Evolutionary conservation across 2,888 invertebrate species (phyloP).

Genomic region (Mylabris sibirica): DNA sequence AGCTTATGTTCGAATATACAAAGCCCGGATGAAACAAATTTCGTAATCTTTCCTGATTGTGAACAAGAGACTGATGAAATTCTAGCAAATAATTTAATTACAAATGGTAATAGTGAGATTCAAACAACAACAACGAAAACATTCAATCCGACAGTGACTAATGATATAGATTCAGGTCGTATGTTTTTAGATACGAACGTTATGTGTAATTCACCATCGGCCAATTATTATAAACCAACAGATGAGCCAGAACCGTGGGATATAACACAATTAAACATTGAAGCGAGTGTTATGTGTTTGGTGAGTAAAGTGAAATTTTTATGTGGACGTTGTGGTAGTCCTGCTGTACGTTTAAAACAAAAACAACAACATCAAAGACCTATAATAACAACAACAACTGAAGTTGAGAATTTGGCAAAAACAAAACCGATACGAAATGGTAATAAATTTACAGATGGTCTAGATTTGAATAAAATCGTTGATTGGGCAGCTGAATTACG

Average conservation of each 20-base stretch:
- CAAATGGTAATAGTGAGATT: constrained; percentile 3
- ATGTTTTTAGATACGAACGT: constrained; percentile 65
- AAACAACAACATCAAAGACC: constrained; percentile 47
- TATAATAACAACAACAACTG: not conserved
- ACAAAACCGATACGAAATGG: constrained; percentile 68
- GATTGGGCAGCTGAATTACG: constrained; percentile 81
- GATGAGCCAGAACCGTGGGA: constrained; percentile 88
- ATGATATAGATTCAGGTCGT: constrained; percentile 52
- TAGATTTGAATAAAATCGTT: constrained; percentile 72
- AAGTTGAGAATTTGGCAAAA: constrained; percentile 57
- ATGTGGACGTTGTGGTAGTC: constrained; percentile 77
- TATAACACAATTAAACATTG: constrained; percentile 83
- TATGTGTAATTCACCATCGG: constrained; percentile 69
- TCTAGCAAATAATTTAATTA: constrained; percentile 13
- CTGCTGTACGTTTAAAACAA: constrained; percentile 72
- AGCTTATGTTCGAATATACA: constrained; percentile 54
- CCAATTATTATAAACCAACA: constrained; percentile 80
- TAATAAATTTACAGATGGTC: constrained; percentile 76
- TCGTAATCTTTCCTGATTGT: constrained; percentile 67
- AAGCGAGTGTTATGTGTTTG: constrained; percentile 86
- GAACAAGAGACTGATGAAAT: constrained; percentile 46
- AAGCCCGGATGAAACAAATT: constrained; percentile 63
- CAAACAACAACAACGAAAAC: constrained; percentile 19
- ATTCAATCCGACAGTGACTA: not conserved
- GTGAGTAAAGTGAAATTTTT: constrained; percentile 84